Evolutionary conservation across 2,888 invertebrate genomes (phyloP).

Genomic region (Lasioglossum figueresi): DNA sequence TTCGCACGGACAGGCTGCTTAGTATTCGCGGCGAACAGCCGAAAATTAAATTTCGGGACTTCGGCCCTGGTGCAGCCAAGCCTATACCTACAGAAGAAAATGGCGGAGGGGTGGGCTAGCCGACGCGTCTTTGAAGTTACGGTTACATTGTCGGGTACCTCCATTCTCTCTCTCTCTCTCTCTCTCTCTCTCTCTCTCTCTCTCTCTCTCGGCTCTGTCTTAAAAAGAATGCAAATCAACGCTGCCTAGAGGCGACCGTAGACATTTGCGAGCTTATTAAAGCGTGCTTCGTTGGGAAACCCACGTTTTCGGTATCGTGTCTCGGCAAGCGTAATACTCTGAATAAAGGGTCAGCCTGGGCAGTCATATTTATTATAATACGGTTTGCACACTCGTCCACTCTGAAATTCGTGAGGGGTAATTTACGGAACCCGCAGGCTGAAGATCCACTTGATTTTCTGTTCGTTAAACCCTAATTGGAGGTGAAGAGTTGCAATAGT

Average conservation of each 20-base stretch:
- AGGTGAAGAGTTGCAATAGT: background rate
- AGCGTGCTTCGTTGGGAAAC: background rate
- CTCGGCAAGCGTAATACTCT: slow-evolving; percentile 21
- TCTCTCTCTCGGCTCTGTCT: background rate
- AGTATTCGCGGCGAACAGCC: slow-evolving; percentile 75
- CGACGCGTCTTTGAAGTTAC: slow-evolving; percentile 48
- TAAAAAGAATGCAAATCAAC: slow-evolving; percentile 58
- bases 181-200: background rate
- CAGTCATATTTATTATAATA: background rate
- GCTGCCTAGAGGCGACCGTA: background rate
- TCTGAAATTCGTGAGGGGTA: background rate
- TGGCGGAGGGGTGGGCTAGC: slow-evolving; percentile 35
- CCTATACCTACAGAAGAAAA: slow-evolving; percentile 54
- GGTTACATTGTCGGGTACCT: slow-evolving; percentile 40
- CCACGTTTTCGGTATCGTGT: background rate
- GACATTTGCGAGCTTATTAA: slow-evolving; percentile 31
- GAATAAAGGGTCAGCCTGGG: background rate
- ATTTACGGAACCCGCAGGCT: background rate
- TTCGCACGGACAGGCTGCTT: slow-evolving; percentile 66
- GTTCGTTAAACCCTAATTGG: slow-evolving; percentile 5
- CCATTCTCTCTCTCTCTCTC: background rate
- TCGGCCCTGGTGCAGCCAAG: slow-evolving; percentile 53
- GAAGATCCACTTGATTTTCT: slow-evolving; percentile 1
- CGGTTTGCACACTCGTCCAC: background rate
- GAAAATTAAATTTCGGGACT: slow-evolving; percentile 81